These are phyloP conservation scores for Agraylea sexmaculata DNA, from an alignment of 1,140 invertebrate species.

Conservation along the genomic window DNA sequence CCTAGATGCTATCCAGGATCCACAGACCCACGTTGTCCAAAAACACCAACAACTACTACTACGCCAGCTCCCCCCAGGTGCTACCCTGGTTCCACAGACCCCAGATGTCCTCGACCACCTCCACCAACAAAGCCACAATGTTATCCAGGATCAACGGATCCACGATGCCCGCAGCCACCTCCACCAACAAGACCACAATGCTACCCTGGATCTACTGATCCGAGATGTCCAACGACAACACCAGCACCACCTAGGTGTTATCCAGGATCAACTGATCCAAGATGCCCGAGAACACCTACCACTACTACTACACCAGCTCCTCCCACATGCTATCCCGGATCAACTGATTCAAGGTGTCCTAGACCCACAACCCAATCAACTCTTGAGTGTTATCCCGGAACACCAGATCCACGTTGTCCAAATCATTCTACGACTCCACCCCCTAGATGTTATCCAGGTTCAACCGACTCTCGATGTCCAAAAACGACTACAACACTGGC, in stretches of 20 bases:
- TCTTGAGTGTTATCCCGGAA: constrained; percentile 25
- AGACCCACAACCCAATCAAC: constrained; percentile 16
- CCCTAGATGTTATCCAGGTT: constrained; percentile 27
- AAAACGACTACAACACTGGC: constrained; percentile 16
- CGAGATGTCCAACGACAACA: constrained; percentile 25
- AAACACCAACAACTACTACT: constrained; percentile 17
- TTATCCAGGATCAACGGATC: constrained; percentile 26
- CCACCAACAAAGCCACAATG: constrained; percentile 18
- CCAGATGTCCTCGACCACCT: constrained; percentile 22
- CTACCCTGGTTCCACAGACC: constrained; percentile 28
- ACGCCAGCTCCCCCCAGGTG: constrained; percentile 10
- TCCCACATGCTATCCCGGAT: constrained; percentile 26
- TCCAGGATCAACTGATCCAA: constrained; percentile 6
- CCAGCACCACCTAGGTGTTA: constrained; percentile 25
- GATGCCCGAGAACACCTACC: constrained; percentile 20
- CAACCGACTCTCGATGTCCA: constrained; percentile 25
- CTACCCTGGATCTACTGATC: constrained; percentile 33
- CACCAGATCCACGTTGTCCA: constrained; percentile 25
- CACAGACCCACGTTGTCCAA: constrained; percentile 23
- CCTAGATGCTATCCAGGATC: constrained; percentile 25
- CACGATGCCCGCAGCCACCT: constrained; percentile 3
- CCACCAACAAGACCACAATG: constrained; percentile 21
- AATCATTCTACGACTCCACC: constrained; percentile 16
- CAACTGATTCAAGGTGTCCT: constrained; percentile 24
- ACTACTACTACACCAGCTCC: constrained; percentile 19